phyloP scores from a whole-genome alignment of 23 tunicate species.

The Trididemnum nubilum region DNA sequence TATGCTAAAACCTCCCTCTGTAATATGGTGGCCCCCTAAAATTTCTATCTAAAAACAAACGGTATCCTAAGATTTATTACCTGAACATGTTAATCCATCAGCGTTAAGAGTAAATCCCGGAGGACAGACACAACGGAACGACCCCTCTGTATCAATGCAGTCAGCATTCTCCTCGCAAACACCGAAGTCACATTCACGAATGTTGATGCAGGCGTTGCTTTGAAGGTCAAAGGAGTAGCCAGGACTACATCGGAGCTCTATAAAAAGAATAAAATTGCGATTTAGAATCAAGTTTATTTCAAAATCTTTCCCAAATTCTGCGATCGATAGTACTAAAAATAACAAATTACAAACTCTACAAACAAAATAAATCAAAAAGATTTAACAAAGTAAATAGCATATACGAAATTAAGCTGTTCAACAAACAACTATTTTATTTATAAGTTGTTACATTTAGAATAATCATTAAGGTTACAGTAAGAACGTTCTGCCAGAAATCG shows the following conservation, averaged over 20 bases:
- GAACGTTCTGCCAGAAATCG: no score
- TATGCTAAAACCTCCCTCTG: no score
- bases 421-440: no score
- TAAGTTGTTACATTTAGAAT: no score
- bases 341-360: not conserved
- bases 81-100: constrained; percentile 60
- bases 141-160: constrained; percentile 84
- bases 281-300: no score
- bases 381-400: no score
- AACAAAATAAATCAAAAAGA: not conserved
- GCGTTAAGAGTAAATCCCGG: constrained; percentile 65
- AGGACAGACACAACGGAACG: constrained; percentile 85
- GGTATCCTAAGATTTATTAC: no score
- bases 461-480: no score
- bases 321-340: not conserved
- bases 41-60: no score
- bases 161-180: constrained; percentile 59
- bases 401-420: no score
- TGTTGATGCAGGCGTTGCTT: constrained; percentile 71
- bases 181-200: constrained; percentile 72
- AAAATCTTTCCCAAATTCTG: not conserved
- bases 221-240: constrained; percentile 60
- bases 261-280: not conserved
- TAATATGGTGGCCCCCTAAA: no score
- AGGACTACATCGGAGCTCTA: constrained; percentile 47